Evolutionary conservation across 2,797 vertebrate species (phyloP).

Genomic region (Ambastaia sidthimunki): DNA sequence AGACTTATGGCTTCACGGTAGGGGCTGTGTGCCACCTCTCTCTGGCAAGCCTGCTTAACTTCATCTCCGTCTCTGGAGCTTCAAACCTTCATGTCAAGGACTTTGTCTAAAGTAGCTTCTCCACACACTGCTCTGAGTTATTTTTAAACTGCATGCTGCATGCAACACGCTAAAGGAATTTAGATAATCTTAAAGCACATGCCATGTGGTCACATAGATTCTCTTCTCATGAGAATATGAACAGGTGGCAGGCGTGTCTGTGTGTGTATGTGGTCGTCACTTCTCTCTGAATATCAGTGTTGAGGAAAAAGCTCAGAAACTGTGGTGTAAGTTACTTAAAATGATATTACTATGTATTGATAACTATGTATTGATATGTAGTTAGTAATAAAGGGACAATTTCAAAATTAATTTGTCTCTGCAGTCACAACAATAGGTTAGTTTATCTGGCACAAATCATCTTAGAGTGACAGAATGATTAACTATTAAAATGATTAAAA

Average conservation of each 20-base stretch:
- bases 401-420: not conserved
- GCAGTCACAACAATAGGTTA: not conserved
- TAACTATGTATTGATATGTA: too few species aligned
- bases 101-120: slow-evolving; percentile 29
- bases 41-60: slow-evolving; percentile 29
- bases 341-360: too few species aligned
- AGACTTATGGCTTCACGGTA: slow-evolving; percentile 91
- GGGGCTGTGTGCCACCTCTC: slow-evolving; percentile 56
- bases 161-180: not conserved
- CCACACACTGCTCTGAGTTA: slow-evolving; percentile 1
- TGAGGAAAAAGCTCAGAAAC: not conserved
- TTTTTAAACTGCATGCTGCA: slow-evolving; percentile 21
- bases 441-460: too few species aligned
- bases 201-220: not conserved
- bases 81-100: not conserved
- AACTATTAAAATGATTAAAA: too few species aligned
- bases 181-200: not conserved
- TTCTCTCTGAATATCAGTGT: not conserved
- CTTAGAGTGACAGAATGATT: too few species aligned
- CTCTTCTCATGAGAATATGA: not conserved
- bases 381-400: not conserved
- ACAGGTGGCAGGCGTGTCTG: not conserved
- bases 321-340: not conserved
- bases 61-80: slow-evolving; percentile 18
- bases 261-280: not conserved